These are phyloP conservation scores for Limosa lapponica DNA, from an alignment of 2,797 vertebrate genomes.

Conservation along the genomic window DNA sequence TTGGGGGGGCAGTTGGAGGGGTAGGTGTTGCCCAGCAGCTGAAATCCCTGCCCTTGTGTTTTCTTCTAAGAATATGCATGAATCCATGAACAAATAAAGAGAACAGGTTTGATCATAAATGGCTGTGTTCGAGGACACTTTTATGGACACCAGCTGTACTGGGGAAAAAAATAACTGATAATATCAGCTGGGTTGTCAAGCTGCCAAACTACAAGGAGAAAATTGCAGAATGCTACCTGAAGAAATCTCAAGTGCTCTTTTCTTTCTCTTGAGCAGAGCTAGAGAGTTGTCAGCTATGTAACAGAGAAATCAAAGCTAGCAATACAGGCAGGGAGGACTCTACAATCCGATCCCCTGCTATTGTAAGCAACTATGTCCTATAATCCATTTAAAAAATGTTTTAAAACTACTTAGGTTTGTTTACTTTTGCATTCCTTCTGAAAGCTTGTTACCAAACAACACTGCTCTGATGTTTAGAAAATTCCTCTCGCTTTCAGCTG, in stretches of 20 bases:
- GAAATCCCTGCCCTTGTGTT: not conserved
- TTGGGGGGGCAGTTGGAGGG: not conserved
- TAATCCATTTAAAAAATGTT: not conserved
- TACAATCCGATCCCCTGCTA: not conserved
- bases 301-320: not conserved
- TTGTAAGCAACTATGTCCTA: not conserved
- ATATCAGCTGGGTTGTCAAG: not conserved
- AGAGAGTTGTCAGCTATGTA: not conserved
- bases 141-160: not conserved
- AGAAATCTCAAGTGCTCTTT: not conserved
- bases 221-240: not conserved
- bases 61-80: not conserved
- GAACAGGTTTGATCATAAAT: not conserved
- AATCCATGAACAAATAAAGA: not conserved
- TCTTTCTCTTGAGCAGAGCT: not conserved
- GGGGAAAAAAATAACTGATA: not conserved
- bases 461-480: not conserved
- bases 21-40: not conserved
- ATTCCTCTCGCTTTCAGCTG: not conserved
- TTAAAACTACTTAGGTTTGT: not conserved
- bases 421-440: not conserved
- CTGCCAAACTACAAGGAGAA: not conserved
- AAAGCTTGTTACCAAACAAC: not conserved
- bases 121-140: not conserved
- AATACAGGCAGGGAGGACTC: not conserved